phyloP scores from a whole-genome alignment of 2,113 vertebrate species.

The Nannospalax galili region DNA sequence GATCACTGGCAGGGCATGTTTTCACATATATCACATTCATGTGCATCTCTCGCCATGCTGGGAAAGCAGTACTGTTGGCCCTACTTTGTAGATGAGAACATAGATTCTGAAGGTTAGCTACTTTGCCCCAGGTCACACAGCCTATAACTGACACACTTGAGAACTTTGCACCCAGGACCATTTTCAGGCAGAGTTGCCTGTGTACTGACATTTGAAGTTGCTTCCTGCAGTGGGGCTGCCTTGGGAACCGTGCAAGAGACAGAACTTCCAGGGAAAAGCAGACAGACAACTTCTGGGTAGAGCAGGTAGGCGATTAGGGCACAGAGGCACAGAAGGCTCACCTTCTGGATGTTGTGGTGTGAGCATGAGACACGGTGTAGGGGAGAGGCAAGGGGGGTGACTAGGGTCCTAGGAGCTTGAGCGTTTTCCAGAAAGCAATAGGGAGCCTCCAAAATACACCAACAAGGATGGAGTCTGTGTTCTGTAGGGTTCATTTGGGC shows the following conservation, averaged over 20 bases:
- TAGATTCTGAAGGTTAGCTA: not conserved
- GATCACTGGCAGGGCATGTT: not conserved
- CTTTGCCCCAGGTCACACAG: not conserved
- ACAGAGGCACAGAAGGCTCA: rapidly evolving
- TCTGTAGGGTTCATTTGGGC: not conserved
- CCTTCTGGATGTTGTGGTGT: no score
- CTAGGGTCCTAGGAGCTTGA: not conserved
- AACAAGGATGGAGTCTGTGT: not conserved
- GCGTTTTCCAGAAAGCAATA: not conserved
- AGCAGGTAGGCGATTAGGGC: not conserved
- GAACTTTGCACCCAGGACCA: not conserved
- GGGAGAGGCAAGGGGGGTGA: not conserved
- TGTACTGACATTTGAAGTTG: not conserved
- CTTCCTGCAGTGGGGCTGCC: not conserved
- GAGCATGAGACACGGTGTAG: not conserved
- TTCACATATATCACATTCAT: not conserved
- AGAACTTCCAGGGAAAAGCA: not conserved
- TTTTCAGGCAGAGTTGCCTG: not conserved
- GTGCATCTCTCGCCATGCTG: not conserved
- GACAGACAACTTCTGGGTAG: not conserved
- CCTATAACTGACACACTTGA: not conserved
- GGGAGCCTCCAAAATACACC: not conserved
- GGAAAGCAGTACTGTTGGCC: not conserved
- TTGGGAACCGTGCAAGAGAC: not conserved
- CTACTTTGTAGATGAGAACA: not conserved